Conservation (phyloP, 2,888 invertebrate species). For the Tetramorium bicarinatum region DNA sequence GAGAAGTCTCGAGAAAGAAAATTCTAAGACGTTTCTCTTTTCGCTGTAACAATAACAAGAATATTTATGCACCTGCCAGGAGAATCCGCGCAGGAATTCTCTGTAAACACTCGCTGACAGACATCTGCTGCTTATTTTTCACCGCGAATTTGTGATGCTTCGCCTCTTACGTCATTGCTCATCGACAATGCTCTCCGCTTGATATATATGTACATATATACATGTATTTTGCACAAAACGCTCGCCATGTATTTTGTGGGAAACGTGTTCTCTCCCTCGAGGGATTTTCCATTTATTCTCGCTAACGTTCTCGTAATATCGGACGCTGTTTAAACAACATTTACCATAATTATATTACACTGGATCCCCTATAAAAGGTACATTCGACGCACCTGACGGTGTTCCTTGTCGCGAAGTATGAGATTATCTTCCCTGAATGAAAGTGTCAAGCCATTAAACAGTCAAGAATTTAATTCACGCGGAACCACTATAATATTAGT, state of each 20-base stretch:
- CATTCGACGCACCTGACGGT: conserved; percentile 3
- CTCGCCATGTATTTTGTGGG: background rate
- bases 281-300: conserved; percentile 22
- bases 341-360: background rate
- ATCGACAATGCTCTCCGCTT: conserved; percentile 46
- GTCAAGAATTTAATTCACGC: background rate
- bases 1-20: background rate
- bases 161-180: conserved; percentile 44
- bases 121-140: conserved; percentile 67
- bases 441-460: conserved; percentile 5
- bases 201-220: conserved; percentile 17
- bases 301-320: conserved; percentile 31
- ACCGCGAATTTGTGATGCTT: conserved; percentile 47
- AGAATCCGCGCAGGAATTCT: conserved; percentile 64
- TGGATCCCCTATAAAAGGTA: background rate
- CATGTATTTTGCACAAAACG: conserved; percentile 21
- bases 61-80: conserved; percentile 60
- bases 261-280: background rate
- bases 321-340: conserved; percentile 30
- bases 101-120: conserved; percentile 62
- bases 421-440: conserved; percentile 2
- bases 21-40: conserved; percentile 9
- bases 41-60: conserved; percentile 37
- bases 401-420: background rate
- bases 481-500: background rate